These are phyloP conservation scores for Brachyptera putata DNA, from an alignment of 2,888 invertebrate genomes.

Conservation along the genomic window DNA sequence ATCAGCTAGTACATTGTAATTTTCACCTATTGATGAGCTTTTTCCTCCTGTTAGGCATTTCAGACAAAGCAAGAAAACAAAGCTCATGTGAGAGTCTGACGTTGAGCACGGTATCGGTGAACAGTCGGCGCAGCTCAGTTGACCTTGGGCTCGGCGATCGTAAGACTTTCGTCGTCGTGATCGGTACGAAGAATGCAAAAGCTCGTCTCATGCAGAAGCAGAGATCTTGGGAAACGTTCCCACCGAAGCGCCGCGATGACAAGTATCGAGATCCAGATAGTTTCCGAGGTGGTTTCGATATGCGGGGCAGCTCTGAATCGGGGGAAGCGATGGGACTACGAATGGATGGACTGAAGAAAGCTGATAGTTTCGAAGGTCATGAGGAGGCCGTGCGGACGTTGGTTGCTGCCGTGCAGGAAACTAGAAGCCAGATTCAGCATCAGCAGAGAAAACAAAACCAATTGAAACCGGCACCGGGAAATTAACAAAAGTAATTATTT, in stretches of 20 bases:
- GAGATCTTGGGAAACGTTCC: slow-evolving; percentile 61
- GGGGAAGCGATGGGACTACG: slow-evolving; percentile 44
- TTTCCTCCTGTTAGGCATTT: slow-evolving; percentile 34
- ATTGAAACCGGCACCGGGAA: slow-evolving; percentile 35
- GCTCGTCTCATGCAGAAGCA: slow-evolving; percentile 52
- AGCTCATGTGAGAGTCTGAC: slow-evolving; percentile 52
- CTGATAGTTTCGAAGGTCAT: slow-evolving; percentile 65
- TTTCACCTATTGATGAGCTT: not conserved
- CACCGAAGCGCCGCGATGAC: slow-evolving; percentile 45
- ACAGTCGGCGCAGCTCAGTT: slow-evolving; percentile 49
- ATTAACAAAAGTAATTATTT: slow-evolving; percentile 10
- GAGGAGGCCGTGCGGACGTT: slow-evolving; percentile 63
- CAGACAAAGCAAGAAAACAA: slow-evolving; percentile 40
- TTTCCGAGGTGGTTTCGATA: slow-evolving; percentile 39
- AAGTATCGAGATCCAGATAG: slow-evolving; percentile 38
- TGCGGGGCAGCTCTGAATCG: slow-evolving; percentile 25
- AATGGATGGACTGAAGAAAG: slow-evolving; percentile 54
- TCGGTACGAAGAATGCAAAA: slow-evolving; percentile 40
- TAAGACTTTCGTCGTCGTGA: slow-evolving; percentile 53
- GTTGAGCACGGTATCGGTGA: slow-evolving; percentile 49
- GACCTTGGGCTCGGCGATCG: slow-evolving; percentile 52
- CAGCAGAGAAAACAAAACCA: slow-evolving; percentile 45
- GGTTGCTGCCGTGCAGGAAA: slow-evolving; percentile 64
- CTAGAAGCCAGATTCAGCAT: slow-evolving; percentile 45
- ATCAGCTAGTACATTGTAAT: not conserved